These are phyloP conservation scores for Trissolcus japonicus DNA, from an alignment of 2,888 invertebrate genomes.

Conservation along the genomic window DNA sequence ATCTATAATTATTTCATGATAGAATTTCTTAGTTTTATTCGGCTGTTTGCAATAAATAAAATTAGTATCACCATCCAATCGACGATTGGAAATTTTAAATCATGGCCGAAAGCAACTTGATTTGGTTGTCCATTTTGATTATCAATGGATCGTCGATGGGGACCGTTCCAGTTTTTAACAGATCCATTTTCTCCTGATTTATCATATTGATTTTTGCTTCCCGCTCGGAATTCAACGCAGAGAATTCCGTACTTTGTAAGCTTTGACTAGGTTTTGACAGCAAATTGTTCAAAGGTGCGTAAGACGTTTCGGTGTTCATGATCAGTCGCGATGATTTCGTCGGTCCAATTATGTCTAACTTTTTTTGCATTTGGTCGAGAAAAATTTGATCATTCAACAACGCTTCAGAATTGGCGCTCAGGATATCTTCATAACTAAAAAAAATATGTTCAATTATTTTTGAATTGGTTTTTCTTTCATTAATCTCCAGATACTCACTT, in stretches of 20 bases:
- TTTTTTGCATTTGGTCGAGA: slow-evolving; percentile 69
- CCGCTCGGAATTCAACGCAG: slow-evolving; percentile 71
- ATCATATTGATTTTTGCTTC: slow-evolving; percentile 77
- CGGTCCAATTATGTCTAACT: slow-evolving; percentile 69
- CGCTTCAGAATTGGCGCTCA: slow-evolving; percentile 68
- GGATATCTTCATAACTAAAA: slow-evolving; percentile 69
- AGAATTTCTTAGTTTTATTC: too few species aligned
- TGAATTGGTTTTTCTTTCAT: not conserved
- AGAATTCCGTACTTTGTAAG: slow-evolving; percentile 38
- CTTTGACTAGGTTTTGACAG: slow-evolving; percentile 57
- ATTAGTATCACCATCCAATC: slow-evolving; percentile 8
- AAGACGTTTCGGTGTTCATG: slow-evolving; percentile 54
- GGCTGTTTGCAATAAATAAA: too few species aligned
- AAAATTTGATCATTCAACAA: slow-evolving; percentile 69
- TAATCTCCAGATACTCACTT: slow-evolving; percentile 61
- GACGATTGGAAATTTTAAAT: not conserved
- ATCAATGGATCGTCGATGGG: slow-evolving; percentile 77
- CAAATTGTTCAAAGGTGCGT: slow-evolving; percentile 55
- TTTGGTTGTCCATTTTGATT: slow-evolving; percentile 78
- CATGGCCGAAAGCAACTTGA: slow-evolving; percentile 72
- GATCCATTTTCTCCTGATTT: slow-evolving; percentile 77
- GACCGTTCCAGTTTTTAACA: slow-evolving; percentile 77
- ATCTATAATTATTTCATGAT: too few species aligned
- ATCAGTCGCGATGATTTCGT: slow-evolving; percentile 49
- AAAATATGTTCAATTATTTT: not conserved